phyloP scores from a whole-genome alignment of 1,140 invertebrate genomes.

The Microplitis mediator region DNA sequence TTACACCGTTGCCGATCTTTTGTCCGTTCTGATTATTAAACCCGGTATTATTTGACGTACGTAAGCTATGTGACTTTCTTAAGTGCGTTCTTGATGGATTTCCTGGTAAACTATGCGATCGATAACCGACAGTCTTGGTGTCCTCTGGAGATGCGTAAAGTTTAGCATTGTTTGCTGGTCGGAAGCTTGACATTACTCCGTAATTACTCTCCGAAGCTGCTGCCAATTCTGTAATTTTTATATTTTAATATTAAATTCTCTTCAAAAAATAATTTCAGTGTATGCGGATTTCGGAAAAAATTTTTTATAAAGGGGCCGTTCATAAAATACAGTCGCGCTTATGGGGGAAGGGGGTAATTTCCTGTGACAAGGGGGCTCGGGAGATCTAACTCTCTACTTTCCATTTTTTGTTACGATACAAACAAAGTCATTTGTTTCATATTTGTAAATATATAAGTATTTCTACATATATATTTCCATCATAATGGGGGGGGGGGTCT shows the following conservation, averaged over 20 bases:
- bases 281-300: too few relatives aligned
- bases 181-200: conserved; percentile 81
- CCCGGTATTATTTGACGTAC: conserved; percentile 58
- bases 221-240: conserved; percentile 46
- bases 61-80: conserved; percentile 70
- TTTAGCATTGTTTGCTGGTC: conserved; percentile 82
- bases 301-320: too few relatives aligned
- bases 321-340: too few relatives aligned
- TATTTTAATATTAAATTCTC: background rate
- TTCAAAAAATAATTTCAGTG: too few relatives aligned
- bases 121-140: conserved; percentile 79
- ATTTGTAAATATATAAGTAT: too few relatives aligned
- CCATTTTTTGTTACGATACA: too few relatives aligned
- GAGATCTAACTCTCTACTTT: too few relatives aligned
- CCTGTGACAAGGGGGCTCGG: too few relatives aligned
- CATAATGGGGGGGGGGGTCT: too few relatives aligned
- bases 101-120: conserved; percentile 68
- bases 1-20: conserved; percentile 28
- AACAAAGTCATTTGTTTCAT: too few relatives aligned
- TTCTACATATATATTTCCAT: too few relatives aligned
- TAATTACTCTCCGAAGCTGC: conserved; percentile 51
- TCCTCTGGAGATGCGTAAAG: conserved; percentile 87
- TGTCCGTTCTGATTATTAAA: conserved; percentile 50
- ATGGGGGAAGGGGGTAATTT: too few relatives aligned
- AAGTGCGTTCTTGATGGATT: conserved; percentile 64